Evolutionary conservation across 2,797 vertebrate species (phyloP).

Genomic region (Gobio occitaniae): DNA sequence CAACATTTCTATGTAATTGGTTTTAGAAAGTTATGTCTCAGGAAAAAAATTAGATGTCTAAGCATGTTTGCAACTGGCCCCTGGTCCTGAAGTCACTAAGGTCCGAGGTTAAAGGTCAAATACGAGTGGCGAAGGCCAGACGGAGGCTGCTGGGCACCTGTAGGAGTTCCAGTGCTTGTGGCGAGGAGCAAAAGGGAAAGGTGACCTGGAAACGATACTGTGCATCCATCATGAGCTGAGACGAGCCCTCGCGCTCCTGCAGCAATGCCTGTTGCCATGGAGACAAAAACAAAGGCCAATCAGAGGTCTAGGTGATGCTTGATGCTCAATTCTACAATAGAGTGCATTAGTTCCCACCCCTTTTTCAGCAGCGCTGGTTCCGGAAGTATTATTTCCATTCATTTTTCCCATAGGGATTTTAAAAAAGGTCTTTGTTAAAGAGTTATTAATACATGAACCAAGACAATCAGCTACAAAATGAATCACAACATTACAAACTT

Average conservation of each 20-base stretch:
- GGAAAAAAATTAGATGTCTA: background rate
- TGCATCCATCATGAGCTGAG: constrained; percentile 90
- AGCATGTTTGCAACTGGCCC: background rate
- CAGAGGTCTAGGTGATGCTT: background rate
- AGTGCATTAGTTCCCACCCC: background rate
- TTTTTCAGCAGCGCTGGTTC: background rate
- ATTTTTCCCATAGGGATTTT: background rate
- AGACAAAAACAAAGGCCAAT: background rate
- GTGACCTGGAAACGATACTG: constrained; percentile 95
- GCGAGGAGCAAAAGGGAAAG: constrained; percentile 90
- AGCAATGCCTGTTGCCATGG: constrained; percentile 83
- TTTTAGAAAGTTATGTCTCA: background rate
- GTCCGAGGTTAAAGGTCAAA: constrained; percentile 73
- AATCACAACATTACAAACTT: background rate
- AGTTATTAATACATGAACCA: background rate
- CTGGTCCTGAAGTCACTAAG: background rate
- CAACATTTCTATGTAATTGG: background rate
- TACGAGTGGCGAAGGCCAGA: constrained; percentile 87
- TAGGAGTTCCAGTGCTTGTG: constrained; percentile 90
- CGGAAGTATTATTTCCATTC: background rate
- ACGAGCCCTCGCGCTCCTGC: constrained; percentile 82
- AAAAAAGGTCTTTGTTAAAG: background rate
- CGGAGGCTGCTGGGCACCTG: constrained; percentile 93
- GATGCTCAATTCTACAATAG: background rate
- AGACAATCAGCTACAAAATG: background rate